Evolutionary conservation across 2,888 invertebrate species (phyloP), one percentile per base, ranked within the genome.

Genomic region (Athetis lepigone): DNA sequence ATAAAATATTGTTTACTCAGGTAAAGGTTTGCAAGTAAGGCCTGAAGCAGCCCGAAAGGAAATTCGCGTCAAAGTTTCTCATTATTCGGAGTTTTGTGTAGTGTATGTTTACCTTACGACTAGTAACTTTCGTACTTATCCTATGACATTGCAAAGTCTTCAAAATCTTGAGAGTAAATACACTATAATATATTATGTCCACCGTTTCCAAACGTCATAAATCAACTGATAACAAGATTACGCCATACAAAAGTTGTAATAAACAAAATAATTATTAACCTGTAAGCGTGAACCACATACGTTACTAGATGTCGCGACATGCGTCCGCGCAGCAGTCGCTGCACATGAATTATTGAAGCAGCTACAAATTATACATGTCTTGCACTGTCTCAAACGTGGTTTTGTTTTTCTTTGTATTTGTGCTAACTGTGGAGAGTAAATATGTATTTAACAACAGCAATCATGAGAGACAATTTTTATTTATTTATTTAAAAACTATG

Each of bases 321-420:
- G 60, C 60, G 51, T 50, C 37, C 37, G 65, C 50, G 23, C 57
- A 19, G 50, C 47, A 33, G 50, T 66, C 59, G 61, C 52, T 56
- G 63, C 70, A 63, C 81, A 82, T 85, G 85, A 83, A 83, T 87
- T 83, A 87, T 85, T 74, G 77, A 82, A 79, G 67, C 57, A 73
- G 71, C 75, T 65, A 81, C 81, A 82, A 81, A 84, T 84, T 82
- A 81, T 74, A 79, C 59, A 66, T 70, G 58, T 70, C 60, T 70
- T 55, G 42, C 75, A 16, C 55, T 43, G 37, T 75, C 55, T 37
- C 43, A 69, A 49, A 52, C 60, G 50, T 27, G 29, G 7, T 50
- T 40, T 40, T 42, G 27, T 52, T 70, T 19, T n/a, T 47, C 42
- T 61, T 19, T 52, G 18, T 49, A 43, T 69, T 42, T 61, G 43